These are phyloP conservation scores for Chironomus riparius DNA, from an alignment of 2,888 invertebrate species.

Conservation along the genomic window DNA sequence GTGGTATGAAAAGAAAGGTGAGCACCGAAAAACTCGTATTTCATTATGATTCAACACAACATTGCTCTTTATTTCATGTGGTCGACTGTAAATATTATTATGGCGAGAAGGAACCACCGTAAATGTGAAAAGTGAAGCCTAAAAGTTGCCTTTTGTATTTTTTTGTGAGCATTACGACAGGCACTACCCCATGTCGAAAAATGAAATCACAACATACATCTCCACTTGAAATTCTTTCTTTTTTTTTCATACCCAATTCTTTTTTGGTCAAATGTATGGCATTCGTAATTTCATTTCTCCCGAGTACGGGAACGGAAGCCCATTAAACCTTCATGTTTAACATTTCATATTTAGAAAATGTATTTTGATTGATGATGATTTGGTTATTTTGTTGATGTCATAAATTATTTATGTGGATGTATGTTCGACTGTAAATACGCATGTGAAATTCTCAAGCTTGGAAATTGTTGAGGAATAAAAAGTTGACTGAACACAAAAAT, in stretches of 20 bases:
- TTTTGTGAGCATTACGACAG: background rate
- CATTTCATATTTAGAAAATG: conserved; percentile 18
- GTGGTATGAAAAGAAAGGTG: background rate
- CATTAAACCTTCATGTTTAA: conserved; percentile 27
- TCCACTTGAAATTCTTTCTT: background rate
- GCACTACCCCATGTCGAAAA: background rate
- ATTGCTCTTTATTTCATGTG: conserved; percentile 1
- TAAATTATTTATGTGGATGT: conserved; percentile 22
- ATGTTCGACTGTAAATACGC: background rate
- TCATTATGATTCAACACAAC: conserved; percentile 21
- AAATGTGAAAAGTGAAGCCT: background rate
- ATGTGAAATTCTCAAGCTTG: background rate
- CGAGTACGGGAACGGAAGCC: conserved; percentile 18
- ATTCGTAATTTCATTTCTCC: conserved; percentile 21
- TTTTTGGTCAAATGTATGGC: background rate
- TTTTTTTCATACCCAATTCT: background rate
- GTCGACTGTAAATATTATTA: background rate
- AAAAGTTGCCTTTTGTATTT: background rate
- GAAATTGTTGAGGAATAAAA: background rate
- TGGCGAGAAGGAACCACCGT: background rate
- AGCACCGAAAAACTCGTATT: background rate
- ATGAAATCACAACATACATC: conserved; percentile 5
- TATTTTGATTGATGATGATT: conserved; percentile 27
- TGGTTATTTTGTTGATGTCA: conserved; percentile 21
- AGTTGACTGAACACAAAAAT: background rate